These are phyloP conservation scores for Ctenochaetus hawaiiensis DNA, from an alignment of 2,797 vertebrate species.

Conservation along the genomic window DNA sequence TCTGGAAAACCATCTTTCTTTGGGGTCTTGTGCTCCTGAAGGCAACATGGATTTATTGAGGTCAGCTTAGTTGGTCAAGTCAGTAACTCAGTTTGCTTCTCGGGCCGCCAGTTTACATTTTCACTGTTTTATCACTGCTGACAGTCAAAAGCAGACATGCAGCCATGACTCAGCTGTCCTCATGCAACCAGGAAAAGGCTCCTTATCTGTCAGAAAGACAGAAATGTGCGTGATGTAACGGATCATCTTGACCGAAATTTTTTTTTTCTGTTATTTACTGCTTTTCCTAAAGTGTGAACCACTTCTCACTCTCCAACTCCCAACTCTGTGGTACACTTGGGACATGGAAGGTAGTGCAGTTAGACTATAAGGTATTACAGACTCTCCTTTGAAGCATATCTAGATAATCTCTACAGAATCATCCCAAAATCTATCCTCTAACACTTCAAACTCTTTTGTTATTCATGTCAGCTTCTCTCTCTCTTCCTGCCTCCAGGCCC, in stretches of 20 bases:
- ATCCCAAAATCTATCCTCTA: slow-evolving; percentile 17
- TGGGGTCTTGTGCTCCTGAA: slow-evolving; percentile 26
- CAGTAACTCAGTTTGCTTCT: slow-evolving; percentile 21
- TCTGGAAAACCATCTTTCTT: slow-evolving; percentile 36
- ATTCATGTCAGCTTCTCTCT: slow-evolving; percentile 34
- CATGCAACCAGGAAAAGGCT: slow-evolving; percentile 6
- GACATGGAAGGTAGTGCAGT: slow-evolving; percentile 17
- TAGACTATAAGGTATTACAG: slow-evolving; percentile 49
- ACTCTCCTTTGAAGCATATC: slow-evolving; percentile 56
- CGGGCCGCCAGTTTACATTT: slow-evolving; percentile 30
- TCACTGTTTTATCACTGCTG: slow-evolving; percentile 40
- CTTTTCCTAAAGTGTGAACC: slow-evolving; percentile 36
- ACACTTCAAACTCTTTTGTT: slow-evolving; percentile 38
- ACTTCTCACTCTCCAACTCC: slow-evolving; percentile 37
- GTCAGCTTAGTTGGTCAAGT: slow-evolving; percentile 41
- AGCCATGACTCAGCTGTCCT: slow-evolving; percentile 11
- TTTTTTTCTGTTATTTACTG: slow-evolving; percentile 13
- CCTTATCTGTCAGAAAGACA: slow-evolving; percentile 20
- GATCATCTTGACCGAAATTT: slow-evolving; percentile 17
- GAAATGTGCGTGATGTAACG: slow-evolving; percentile 16
- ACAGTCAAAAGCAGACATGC: slow-evolving; percentile 6
- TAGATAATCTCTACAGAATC: slow-evolving; percentile 49
- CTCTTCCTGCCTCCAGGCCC: slow-evolving; percentile 74
- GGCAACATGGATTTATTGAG: slow-evolving; percentile 17
- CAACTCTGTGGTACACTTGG: slow-evolving; percentile 26